Percentiles rank a stretch among this genome's conserved stretches.
These are phyloP conservation scores for Rhagium mordax DNA, from an alignment of 2,888 invertebrate species.

Conservation along the genomic window DNA sequence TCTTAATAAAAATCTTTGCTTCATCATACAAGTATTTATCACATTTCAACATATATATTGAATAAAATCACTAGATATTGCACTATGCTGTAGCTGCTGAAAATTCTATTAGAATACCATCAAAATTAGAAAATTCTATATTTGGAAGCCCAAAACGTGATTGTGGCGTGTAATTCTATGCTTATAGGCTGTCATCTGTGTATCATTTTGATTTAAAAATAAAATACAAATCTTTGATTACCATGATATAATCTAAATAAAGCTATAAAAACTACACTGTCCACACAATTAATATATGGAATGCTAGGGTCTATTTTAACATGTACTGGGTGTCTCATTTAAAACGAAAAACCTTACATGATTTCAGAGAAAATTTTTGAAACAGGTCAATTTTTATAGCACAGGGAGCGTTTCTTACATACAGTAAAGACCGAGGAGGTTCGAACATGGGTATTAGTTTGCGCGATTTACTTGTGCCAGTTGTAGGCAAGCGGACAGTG, in stretches of 20 bases:
- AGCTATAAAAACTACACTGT: not conserved
- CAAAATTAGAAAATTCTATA: conserved; percentile 54
- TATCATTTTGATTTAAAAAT: conserved; percentile 8
- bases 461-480: no score
- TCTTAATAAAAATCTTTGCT: no score
- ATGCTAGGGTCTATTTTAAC: no score
- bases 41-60: not conserved
- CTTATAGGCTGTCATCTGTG: conserved; percentile 46
- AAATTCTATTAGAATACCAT: conserved; percentile 31
- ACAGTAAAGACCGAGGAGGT: no score
- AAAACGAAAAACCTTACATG: no score
- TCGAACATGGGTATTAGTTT: no score
- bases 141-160: conserved; percentile 65
- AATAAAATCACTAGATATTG: conserved; percentile 23
- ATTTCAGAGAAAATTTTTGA: not conserved
- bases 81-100: conserved; percentile 40
- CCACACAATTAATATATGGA: not conserved
- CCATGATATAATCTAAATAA: not conserved
- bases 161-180: conserved; percentile 56
- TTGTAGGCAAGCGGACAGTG: no score
- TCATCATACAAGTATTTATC: no score
- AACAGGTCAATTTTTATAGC: no score
- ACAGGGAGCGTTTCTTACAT: no score
- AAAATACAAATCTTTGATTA: conserved; percentile 8
- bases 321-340: no score